Base-by-base conservation (phyloP, 2,888 invertebrate species). In the Uropetala carovei region DNA sequence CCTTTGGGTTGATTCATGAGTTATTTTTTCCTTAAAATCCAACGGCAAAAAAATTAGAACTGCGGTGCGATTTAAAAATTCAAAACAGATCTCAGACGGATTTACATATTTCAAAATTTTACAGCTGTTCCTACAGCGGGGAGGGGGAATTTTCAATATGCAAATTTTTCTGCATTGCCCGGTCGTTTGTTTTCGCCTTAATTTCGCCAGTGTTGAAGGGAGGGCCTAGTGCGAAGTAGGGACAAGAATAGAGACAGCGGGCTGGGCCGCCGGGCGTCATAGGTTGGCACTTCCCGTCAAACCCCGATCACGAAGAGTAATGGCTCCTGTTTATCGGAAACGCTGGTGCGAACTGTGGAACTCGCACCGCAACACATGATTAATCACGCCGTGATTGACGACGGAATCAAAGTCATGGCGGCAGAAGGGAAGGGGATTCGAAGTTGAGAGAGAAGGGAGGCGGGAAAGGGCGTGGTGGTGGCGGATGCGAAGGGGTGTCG, bases 371-470 rank as follows among this genome's bases (percentile, higher is more conserved):
- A 89, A 43, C 89, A 64, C 89, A 89, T 89, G 89, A 89, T 89
- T 89, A 89, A 89, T 89, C 89, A 89, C 89, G 89, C 27, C 64
- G 89, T 89, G 89, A 89, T 89, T 89, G 89, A 93, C 93, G 92
- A 92, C 92, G 92, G 93, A 92, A 93, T 93, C 92, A 86, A 93
- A 93, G 92, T 93, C 93, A 93, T 93, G 83, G 93, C 81, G 92
- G 93, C 56, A 91, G 91, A 75, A 27, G 92, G 91, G 59, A 27
- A 89, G n/a, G 43, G 64, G 81, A 64, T 64, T 81, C 59, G 83
- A 84, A 82, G 83, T 43, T 43, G 43, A 93, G 94, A 93, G 94
- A 94, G 94, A 94, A 94, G 94, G 94, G 95, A 92, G 92, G 81
- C 92, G 92, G 93, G 93, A 92, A 93, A 93, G 93, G 93, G 93